Base-by-base conservation (phyloP, 2,113 vertebrate species). In the Entelurus aequoreus region DNA sequence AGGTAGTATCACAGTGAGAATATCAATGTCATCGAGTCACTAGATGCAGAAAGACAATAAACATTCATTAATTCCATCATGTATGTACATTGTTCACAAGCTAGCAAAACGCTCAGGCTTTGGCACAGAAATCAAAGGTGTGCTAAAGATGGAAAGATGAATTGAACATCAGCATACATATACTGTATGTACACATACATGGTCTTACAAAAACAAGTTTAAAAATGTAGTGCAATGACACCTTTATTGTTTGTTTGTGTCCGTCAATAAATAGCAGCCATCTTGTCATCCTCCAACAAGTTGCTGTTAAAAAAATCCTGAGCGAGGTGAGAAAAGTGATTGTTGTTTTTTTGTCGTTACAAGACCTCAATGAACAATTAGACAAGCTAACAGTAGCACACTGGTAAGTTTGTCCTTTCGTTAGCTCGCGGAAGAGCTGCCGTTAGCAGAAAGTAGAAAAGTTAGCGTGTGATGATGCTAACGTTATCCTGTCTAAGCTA, bases 1-100 rank as follows among this genome's bases (percentile, higher is more conserved):
- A 89, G 86, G 87, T 90, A 89, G 88, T 83, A 86, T 91, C 90
- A 88, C 89, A 89, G 87, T 84, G 87, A 88, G 75, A 83, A 83
- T 80, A 85, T 76, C 79, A 81, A 88, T 81, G 63, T 86, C 50
- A 67, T 84, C 84, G 76, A 78, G 78, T 87, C 82, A 86, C 83
- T 90, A 89, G 84, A 89, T 88, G 87, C 80, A 85, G 72, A 79
- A 86, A 85, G 86, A 92, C 87, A 89, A 64, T 19, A 63, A 81
- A 89, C 88, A 88, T 86, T 88, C 88, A 88, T 86, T 88, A 84
- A 90, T 87, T 86, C 88, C 62, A 76, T 48, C 11, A 86, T 76
- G 74, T 88, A 78, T 88, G 74, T 88, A 90, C 81, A 85, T 0
- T 81, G 89, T 90, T 71, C 88, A 90, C 88, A 89, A 53, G 28